A percentile compares a stretch with the other conserved stretches of the same genome.
phyloP scores from a whole-genome alignment of 2,113 vertebrate species.

The Puma concolor region DNA sequence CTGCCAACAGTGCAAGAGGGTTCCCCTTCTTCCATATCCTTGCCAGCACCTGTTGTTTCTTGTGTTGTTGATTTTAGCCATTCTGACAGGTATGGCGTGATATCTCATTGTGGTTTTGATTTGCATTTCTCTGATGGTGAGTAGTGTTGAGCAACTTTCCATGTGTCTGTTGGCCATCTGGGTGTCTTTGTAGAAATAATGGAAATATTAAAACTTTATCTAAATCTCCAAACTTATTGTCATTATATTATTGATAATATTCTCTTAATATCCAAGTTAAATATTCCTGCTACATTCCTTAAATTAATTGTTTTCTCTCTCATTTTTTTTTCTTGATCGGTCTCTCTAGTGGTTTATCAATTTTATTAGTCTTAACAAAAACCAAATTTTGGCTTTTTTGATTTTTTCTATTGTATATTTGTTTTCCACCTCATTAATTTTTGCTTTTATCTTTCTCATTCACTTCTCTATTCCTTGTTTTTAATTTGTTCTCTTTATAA shows the following conservation, averaged over 20 bases:
- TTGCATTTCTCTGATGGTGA: neutral
- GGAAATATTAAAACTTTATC: neutral
- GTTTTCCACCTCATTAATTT: neutral
- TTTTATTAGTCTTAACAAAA: neutral
- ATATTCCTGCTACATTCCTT: neutral
- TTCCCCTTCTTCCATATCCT: neutral
- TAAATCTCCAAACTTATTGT: neutral
- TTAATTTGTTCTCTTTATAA: neutral
- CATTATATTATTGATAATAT: conserved; percentile 19
- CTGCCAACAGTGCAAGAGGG: neutral
- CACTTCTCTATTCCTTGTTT: neutral
- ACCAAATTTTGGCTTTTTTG: neutral
- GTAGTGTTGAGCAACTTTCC: neutral
- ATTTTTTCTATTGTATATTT: neutral
- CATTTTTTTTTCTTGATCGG: neutral
- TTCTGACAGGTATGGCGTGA: neutral
- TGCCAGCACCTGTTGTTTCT: neutral
- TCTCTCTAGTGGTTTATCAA: neutral
- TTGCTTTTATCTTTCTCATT: neutral
- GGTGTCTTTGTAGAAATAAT: neutral
- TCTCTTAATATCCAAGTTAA: neutral
- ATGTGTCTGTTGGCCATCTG: neutral
- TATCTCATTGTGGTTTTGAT: neutral
- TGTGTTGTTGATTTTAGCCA: neutral
- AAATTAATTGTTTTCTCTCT: neutral